A percentile compares a stretch with the other conserved stretches of the same genome.
Conservation (phyloP, 2,797 vertebrate genomes). For the Epinephelus malabaricus region DNA sequence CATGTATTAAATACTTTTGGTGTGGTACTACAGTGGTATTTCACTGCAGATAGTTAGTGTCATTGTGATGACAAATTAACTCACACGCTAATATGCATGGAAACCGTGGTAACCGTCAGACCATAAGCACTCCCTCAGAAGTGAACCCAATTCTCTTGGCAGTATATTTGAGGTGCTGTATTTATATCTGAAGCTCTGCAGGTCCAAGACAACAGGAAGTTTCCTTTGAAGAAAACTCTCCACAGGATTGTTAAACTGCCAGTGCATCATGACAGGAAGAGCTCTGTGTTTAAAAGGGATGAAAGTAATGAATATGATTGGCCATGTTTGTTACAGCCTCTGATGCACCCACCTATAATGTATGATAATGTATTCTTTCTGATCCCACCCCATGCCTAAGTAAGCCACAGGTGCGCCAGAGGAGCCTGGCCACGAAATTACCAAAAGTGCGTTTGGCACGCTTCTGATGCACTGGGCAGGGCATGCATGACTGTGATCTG, state of each 20-base stretch:
- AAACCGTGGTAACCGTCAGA: no score
- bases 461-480: background rate
- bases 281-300: background rate
- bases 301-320: background rate
- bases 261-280: background rate
- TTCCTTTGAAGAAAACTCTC: background rate
- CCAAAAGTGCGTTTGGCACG: background rate
- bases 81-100: background rate
- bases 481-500: background rate
- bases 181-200: background rate
- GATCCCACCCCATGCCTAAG: background rate
- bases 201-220: background rate
- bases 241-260: no score
- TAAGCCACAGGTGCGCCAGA: background rate
- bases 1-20: background rate
- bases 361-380: conserved; percentile 6
- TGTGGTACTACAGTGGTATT: background rate
- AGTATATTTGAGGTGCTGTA: background rate
- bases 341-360: background rate
- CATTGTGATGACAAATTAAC: background rate
- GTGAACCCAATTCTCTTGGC: background rate
- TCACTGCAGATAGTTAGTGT: background rate
- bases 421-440: background rate
- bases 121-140: background rate
- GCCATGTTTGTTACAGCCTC: background rate